These are phyloP conservation scores for Paramuricea clavata DNA, from an alignment of 92 coral and sea anemone genomes.

Conservation along the genomic window DNA sequence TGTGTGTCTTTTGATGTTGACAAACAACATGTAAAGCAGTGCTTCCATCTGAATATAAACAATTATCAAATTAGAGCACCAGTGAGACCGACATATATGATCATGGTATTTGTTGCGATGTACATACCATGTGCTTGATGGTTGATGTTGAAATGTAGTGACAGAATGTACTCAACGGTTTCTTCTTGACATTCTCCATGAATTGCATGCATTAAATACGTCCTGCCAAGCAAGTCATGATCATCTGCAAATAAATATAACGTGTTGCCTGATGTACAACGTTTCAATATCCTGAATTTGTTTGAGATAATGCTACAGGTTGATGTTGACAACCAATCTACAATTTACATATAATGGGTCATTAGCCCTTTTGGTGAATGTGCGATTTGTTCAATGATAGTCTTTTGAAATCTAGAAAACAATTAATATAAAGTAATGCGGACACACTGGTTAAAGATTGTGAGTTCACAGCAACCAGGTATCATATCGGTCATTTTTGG, in stretches of 20 bases:
- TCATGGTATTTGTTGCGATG: background rate
- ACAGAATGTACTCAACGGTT: conserved; percentile 78
- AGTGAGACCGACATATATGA: no score
- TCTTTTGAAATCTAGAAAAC: conserved; percentile 82
- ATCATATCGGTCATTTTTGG: no score
- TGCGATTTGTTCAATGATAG: conserved; percentile 81
- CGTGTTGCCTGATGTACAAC: background rate
- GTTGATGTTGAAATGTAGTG: conserved; percentile 70
- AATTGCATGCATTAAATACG: conserved; percentile 87
- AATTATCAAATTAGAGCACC: background rate
- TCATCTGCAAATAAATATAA: conserved; percentile 53
- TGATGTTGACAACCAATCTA: background rate
- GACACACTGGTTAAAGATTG: no score
- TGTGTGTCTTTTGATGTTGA: conserved; percentile 70
- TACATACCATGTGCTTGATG: conserved; percentile 86
- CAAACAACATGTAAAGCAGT: conserved; percentile 91
- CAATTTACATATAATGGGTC: no score
- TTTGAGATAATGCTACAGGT: background rate
- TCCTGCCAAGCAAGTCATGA: conserved; percentile 87
- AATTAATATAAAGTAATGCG: background rate
- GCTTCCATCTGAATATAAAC: conserved; percentile 70
- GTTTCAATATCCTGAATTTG: no score
- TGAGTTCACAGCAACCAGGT: no score
- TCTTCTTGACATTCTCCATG: conserved; percentile 79
- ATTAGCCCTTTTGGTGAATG: conserved; percentile 80